Percentiles rank a stretch among this genome's conserved stretches.
Conservation (phyloP, 2,888 invertebrate species). For the Antheraea yamamai region DNA sequence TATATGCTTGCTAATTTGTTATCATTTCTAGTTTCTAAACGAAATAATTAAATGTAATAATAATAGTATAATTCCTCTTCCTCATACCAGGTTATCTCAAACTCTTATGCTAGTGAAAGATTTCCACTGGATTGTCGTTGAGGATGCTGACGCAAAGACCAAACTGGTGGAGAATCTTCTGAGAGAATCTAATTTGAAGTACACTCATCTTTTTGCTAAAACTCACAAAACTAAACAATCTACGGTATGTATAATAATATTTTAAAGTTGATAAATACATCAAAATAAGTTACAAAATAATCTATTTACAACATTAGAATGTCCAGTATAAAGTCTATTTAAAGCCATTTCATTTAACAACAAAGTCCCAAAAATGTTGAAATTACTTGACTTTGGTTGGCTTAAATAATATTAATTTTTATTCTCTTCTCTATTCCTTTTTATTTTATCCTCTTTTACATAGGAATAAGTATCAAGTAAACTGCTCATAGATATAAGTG, state of each 20-base stretch:
- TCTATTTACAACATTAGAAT: neutral
- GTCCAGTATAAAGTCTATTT: too few species aligned
- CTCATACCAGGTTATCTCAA: conserved; percentile 86
- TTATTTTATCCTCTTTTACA: too few species aligned
- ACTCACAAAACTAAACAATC: conserved; percentile 73
- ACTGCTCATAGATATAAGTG: too few species aligned
- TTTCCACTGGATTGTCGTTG: conserved; percentile 96
- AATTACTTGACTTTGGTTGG: too few species aligned
- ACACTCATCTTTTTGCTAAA: conserved; percentile 84
- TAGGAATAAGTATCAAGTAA: too few species aligned
- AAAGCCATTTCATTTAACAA: too few species aligned
- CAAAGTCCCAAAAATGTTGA: too few species aligned
- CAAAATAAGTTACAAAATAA: neutral
- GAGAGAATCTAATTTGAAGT: conserved; percentile 84
- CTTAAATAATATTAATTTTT: too few species aligned
- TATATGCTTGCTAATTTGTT: too few species aligned
- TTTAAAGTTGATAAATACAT: neutral
- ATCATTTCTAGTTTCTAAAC: neutral
- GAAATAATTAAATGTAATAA: neutral
- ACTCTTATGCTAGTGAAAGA: conserved; percentile 93
- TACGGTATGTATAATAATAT: conserved; percentile 58
- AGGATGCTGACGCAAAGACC: conserved; percentile 89
- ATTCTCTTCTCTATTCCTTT: too few species aligned
- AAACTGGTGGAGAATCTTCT: conserved; percentile 88
- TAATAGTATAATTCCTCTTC: neutral